Base-by-base conservation (phyloP, 2,888 invertebrate species). In the Callyntrura sp. region DNA sequence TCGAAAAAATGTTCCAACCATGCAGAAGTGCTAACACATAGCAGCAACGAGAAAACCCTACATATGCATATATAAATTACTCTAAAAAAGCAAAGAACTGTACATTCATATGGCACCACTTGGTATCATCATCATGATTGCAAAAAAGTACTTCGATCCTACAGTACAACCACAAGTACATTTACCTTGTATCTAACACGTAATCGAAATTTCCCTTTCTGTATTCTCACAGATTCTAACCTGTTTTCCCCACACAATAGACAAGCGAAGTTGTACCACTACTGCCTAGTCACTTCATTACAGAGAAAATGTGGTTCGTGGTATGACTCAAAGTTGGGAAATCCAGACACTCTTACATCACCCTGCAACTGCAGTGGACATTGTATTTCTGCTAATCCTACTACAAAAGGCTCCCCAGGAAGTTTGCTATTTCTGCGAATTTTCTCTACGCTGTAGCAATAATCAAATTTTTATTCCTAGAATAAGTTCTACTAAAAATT, bases 1-100 rank as follows among this genome's bases (percentile, higher is more conserved):
- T 85, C 78, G 60, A 78, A 85, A n/a, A n/a, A 85, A 48, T 76
- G 62, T 78, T 76, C 76, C 62, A 78, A 43, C 25, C 78, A 76
- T 55, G 85, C 51, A 76, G 51, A 76, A 51, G 12, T n/a, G 17
- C 35, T 35, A 3, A 28, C 3, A 35, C 35, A 70, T 35, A 62
- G 2, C 17, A 55, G 12, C n/a, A n/a, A n/a, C n/a, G n/a, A n/a
- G n/a, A n/a, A n/a, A n/a, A n/a, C n/a, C n/a, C n/a, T n/a, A n/a
- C n/a, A n/a, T n/a, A n/a, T n/a, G n/a, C n/a, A n/a, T n/a, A n/a
- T n/a, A n/a, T n/a, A n/a, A n/a, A n/a, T n/a, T n/a, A n/a, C n/a
- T n/a, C n/a, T n/a, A n/a, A n/a, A n/a, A n/a, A n/a, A n/a, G n/a
- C n/a, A n/a, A n/a, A n/a, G n/a, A n/a, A n/a, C n/a, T n/a, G n/a